Percentiles rank a stretch among this genome's conserved stretches.
These are phyloP conservation scores for Chlorodrepanis virens DNA, from an alignment of 2,113 vertebrate genomes.

Conservation along the genomic window DNA sequence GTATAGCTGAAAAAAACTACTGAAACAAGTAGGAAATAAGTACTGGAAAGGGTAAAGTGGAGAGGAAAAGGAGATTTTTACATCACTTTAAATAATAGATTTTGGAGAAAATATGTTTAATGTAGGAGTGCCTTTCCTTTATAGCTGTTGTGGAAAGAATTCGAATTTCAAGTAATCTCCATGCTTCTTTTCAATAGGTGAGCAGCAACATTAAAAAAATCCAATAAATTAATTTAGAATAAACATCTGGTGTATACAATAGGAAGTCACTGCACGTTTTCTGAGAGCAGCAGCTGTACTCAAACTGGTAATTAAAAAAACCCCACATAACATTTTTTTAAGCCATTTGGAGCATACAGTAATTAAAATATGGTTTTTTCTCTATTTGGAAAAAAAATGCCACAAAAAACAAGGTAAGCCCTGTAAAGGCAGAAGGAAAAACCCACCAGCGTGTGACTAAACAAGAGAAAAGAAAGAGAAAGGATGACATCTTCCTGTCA, in stretches of 20 bases:
- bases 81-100: background rate
- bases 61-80: background rate
- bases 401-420: background rate
- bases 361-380: background rate
- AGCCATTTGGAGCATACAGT: background rate
- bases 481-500: background rate
- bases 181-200: background rate
- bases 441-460: background rate
- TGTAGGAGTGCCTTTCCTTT: background rate
- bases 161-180: background rate
- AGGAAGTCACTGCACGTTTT: background rate
- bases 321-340: fast-evolving
- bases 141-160: background rate
- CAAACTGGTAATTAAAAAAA: background rate
- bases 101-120: background rate
- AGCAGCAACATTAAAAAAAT: background rate
- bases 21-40: background rate
- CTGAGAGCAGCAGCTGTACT: background rate
- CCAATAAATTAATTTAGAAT: background rate
- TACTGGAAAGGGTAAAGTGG: background rate
- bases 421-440: background rate
- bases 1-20: background rate
- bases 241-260: background rate
- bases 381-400: background rate
- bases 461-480: background rate